Percentiles rank a stretch among this genome's conserved stretches.
Conservation (phyloP, 2,113 vertebrate species). For the Barbus barbus region DNA sequence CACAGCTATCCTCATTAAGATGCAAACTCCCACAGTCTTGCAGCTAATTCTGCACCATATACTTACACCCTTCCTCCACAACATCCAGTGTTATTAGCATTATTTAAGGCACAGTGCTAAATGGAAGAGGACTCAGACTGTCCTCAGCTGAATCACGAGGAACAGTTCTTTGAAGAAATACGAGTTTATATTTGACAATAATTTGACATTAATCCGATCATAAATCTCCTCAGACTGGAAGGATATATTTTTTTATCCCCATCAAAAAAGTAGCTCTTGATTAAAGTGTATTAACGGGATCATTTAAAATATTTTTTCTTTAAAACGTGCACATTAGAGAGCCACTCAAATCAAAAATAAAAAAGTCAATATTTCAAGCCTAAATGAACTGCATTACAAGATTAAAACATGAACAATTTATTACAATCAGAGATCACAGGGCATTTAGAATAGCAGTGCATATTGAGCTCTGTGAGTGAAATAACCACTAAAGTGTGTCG, state of each 20-base stretch:
- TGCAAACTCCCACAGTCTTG: conserved; percentile 46
- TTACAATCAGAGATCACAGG: conserved; percentile 15
- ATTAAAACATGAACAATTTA: conserved; percentile 41
- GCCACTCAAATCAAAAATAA: neutral
- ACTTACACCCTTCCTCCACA: conserved; percentile 36
- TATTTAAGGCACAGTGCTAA: conserved; percentile 5
- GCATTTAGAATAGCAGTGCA: conserved; percentile 29
- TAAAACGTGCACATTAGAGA: neutral
- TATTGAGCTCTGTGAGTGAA: conserved; percentile 44
- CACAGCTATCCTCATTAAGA: conserved; percentile 49
- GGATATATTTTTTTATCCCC: neutral
- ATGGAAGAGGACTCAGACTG: neutral
- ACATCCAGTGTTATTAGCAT: conserved; percentile 29
- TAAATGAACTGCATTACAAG: conserved; percentile 19
- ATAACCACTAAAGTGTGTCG: conserved; percentile 46
- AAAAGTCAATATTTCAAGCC: neutral
- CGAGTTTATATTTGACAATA: neutral
- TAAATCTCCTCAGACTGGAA: neutral
- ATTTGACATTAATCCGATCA: conserved; percentile 27
- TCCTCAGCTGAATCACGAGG: neutral
- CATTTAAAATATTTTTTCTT: neutral
- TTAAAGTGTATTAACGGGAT: conserved; percentile 18
- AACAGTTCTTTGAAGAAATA: neutral
- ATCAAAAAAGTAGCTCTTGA: conserved; percentile 4
- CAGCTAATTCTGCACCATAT: conserved; percentile 38